Evolutionary conservation across 1,140 invertebrate genomes (phyloP).

Genomic region (Euura saliciscinereae): DNA sequence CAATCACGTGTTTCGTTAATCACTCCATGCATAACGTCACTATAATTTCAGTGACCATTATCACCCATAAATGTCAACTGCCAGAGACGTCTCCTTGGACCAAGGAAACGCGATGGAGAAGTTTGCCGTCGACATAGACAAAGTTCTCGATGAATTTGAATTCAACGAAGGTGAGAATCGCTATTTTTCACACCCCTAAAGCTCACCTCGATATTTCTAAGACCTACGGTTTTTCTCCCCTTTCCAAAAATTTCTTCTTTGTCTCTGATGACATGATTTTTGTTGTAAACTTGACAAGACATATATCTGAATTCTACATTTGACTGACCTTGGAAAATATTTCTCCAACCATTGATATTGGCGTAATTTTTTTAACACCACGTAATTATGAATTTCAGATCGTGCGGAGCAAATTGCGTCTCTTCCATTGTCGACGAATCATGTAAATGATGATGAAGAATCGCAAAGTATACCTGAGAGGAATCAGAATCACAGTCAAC

Average conservation of each 20-base stretch:
- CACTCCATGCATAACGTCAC: neutral
- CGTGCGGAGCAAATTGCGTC: conserved; percentile 51
- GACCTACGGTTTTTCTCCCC: too few species aligned
- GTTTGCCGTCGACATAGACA: conserved; percentile 82
- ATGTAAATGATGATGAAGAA: neutral
- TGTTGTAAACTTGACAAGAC: too few species aligned
- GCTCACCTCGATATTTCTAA: too few species aligned
- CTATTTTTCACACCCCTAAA: too few species aligned
- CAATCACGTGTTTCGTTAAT: neutral
- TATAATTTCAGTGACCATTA: neutral
- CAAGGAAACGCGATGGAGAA: conserved; percentile 65
- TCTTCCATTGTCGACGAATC: conserved; percentile 15
- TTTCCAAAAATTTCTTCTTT: too few species aligned
- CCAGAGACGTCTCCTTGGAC: neutral
- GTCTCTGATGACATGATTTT: neutral
- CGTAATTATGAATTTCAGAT: conserved; percentile 39
- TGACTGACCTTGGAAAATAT: too few species aligned
- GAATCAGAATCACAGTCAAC: neutral
- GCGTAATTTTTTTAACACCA: too few species aligned
- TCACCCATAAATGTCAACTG: neutral
- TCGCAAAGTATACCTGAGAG: neutral
- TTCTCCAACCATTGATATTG: neutral
- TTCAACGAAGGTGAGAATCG: conserved; percentile 67
- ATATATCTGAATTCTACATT: too few species aligned
- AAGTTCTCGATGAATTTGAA: conserved; percentile 88